These are phyloP conservation scores for Catajapyx aquilonaris DNA, from an alignment of 1,140 invertebrate genomes.

Conservation along the genomic window DNA sequence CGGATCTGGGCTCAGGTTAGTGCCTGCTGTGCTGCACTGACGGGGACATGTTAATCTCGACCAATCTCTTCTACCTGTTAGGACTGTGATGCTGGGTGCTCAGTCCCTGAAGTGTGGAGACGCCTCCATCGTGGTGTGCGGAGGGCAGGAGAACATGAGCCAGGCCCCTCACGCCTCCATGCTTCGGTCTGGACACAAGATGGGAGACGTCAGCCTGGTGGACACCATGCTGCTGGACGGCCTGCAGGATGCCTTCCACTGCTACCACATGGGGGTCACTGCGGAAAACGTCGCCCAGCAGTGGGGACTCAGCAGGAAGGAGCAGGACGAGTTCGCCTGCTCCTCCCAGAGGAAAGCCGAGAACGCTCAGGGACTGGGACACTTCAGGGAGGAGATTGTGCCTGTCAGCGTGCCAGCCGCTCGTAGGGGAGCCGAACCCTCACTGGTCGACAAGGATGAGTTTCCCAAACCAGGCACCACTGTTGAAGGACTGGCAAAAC, in stretches of 20 bases:
- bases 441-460: slow-evolving; percentile 38
- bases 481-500: slow-evolving; percentile 31
- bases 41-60: too few species aligned
- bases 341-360: slow-evolving; percentile 55
- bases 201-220: slow-evolving; percentile 38
- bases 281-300: slow-evolving; percentile 59
- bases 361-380: slow-evolving; percentile 34
- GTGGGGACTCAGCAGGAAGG: slow-evolving; percentile 41
- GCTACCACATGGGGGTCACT: slow-evolving; percentile 68
- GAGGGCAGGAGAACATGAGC: slow-evolving; percentile 75
- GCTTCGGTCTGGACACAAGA: slow-evolving; percentile 41
- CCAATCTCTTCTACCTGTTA: too few species aligned
- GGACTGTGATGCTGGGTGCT: slow-evolving; percentile 42
- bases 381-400: slow-evolving; percentile 51
- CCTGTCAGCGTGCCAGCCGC: slow-evolving; percentile 27
- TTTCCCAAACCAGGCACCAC: slow-evolving; percentile 38
- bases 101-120: slow-evolving; percentile 49
- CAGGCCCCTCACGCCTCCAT: slow-evolving; percentile 46
- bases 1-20: slow-evolving; percentile 68
- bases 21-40: too few species aligned
- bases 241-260: slow-evolving; percentile 54
- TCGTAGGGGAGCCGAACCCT: slow-evolving; percentile 25
- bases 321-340: slow-evolving; percentile 56
- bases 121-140: slow-evolving; percentile 46
- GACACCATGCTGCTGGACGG: slow-evolving; percentile 60